Evolutionary conservation across 2,797 vertebrate species (phyloP).

Genomic region (Mionectes olivaceus): DNA sequence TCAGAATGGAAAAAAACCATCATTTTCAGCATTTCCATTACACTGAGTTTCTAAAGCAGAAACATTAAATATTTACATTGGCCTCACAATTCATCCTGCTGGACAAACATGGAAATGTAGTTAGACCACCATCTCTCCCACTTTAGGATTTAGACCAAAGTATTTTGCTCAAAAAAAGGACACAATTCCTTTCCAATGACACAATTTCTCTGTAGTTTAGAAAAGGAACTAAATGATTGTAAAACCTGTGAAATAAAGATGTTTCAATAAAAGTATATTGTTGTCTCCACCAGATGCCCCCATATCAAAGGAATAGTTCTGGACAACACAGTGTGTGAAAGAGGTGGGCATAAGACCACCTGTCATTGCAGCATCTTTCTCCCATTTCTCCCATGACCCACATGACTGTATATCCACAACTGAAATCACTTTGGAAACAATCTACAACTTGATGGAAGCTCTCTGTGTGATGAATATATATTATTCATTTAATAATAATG

Average conservation of each 20-base stretch:
- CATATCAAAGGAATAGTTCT: neutral
- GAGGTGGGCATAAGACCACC: neutral
- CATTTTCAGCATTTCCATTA: neutral
- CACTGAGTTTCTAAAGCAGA: neutral
- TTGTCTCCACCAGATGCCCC: neutral
- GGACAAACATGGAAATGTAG: neutral
- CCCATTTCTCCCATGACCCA: neutral
- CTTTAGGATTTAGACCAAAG: neutral
- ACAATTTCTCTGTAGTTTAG: neutral
- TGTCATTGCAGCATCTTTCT: neutral
- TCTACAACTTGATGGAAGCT: neutral
- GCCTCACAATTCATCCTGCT: neutral
- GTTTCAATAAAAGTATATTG: neutral
- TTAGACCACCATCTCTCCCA: neutral
- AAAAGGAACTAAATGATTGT: neutral
- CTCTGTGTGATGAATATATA: neutral
- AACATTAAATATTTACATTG: neutral
- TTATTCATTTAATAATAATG: neutral
- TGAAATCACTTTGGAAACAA: neutral
- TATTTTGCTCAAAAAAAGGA: neutral
- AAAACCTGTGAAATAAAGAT: neutral
- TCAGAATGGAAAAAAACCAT: neutral
- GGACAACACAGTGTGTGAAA: fast-evolving
- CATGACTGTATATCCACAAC: neutral
- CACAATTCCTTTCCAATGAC: neutral